Conservation (phyloP, 2,888 invertebrate genomes). For the Acanthoscelides obtectus region DNA sequence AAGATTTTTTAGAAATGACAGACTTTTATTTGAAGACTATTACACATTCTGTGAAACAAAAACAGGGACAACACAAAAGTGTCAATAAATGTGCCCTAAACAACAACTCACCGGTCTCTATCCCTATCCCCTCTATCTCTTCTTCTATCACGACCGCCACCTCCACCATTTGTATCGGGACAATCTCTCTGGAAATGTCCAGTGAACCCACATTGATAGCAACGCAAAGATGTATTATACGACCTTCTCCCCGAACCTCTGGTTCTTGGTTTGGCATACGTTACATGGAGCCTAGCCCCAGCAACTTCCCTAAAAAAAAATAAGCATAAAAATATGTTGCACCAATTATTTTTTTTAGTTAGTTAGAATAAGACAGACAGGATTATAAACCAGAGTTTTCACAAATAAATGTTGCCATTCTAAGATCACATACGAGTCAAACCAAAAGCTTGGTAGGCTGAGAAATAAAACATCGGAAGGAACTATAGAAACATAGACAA, state of each 20-base stretch:
- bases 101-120: slow-evolving; percentile 36
- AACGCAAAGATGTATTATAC: slow-evolving; percentile 54
- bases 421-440: no score
- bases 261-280: slow-evolving; percentile 52
- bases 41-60: neutral
- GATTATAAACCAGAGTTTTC: no score
- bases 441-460: no score
- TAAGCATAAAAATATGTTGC: no score
- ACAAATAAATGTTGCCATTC: no score
- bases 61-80: neutral
- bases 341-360: no score
- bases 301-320: slow-evolving; percentile 45
- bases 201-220: slow-evolving; percentile 55
- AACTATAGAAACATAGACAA: no score
- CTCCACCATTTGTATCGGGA: slow-evolving; percentile 44
- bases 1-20: no score
- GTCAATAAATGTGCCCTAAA: slow-evolving; percentile 7
- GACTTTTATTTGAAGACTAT: no score
- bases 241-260: slow-evolving; percentile 48
- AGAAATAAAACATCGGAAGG: no score
- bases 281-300: slow-evolving; percentile 52
- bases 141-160: slow-evolving; percentile 32
- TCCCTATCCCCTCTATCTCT: slow-evolving; percentile 22
- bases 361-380: no score
- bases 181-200: slow-evolving; percentile 58